Conservation (phyloP, 2,113 vertebrate genomes). For the Mastomys natalensis region DNA sequence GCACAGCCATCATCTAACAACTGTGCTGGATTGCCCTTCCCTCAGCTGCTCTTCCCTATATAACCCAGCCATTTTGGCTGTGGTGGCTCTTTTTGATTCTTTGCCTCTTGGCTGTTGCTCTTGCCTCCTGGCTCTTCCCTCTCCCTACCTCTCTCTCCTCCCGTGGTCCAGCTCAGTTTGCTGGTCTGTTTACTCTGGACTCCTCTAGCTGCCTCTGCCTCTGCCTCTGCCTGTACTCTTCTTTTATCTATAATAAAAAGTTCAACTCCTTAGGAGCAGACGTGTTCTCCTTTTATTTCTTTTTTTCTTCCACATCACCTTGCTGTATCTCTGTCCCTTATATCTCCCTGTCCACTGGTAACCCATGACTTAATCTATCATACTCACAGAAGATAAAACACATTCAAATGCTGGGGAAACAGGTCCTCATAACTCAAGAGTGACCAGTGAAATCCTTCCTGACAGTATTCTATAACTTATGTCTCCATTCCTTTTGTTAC, state of each 20-base stretch:
- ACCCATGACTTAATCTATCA: background rate
- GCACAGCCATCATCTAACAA: fast-evolving
- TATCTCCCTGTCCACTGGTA: background rate
- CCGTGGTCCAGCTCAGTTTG: background rate
- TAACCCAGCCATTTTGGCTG: background rate
- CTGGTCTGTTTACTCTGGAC: background rate
- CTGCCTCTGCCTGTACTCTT: no score
- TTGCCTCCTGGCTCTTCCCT: background rate
- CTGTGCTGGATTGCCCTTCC: background rate
- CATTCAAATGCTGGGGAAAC: background rate
- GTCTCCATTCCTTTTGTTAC: background rate
- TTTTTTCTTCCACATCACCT: background rate
- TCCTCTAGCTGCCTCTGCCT: background rate
- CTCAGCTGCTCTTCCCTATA: background rate
- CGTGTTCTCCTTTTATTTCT: background rate
- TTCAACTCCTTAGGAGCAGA: background rate
- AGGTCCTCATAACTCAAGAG: background rate
- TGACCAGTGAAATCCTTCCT: background rate
- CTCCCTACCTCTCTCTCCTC: background rate
- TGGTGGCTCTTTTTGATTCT: background rate
- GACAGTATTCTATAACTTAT: background rate
- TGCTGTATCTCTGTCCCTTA: background rate
- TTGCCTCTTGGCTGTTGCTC: background rate
- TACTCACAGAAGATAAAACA: background rate
- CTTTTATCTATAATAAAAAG: background rate